Percentiles rank a stretch among this genome's conserved stretches.
These are phyloP conservation scores for Otolemur garnettii DNA, from an alignment of 2,113 vertebrate species.

Conservation along the genomic window DNA sequence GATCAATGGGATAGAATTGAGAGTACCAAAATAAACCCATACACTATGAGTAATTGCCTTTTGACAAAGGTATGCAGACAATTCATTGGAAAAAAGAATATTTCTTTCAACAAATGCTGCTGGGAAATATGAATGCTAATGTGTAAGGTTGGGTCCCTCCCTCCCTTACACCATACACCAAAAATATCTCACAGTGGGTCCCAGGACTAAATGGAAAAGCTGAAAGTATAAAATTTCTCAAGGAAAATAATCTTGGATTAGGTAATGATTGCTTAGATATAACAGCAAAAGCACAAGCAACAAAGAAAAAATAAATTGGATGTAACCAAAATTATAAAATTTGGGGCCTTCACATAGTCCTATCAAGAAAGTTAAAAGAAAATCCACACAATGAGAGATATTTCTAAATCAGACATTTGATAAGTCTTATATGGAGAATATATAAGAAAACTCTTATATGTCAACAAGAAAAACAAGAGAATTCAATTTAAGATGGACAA, in stretches of 20 bases:
- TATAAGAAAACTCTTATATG: neutral
- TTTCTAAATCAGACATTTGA: neutral
- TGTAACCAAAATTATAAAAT: neutral
- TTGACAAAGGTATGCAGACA: neutral
- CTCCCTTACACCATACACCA: neutral
- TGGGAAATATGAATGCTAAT: neutral
- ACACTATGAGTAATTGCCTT: neutral
- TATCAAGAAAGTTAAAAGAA: neutral
- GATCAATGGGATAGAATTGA: neutral
- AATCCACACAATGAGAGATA: neutral
- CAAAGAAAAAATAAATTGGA: neutral
- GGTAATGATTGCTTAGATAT: neutral
- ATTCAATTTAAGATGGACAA: neutral
- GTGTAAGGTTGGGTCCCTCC: neutral
- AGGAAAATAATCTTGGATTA: neutral
- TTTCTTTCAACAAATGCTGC: neutral
- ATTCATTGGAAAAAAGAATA: neutral
- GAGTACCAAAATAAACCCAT: neutral
- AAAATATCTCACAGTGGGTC: neutral
- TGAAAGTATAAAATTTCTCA: neutral
- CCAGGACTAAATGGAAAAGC: neutral
- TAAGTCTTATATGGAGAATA: neutral
- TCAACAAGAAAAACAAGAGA: slow-evolving; percentile 19
- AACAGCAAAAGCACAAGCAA: neutral
- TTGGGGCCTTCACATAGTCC: neutral